Percentiles rank a stretch among this genome's conserved stretches.
Evolutionary conservation across 92 coral and sea anemone genomes (phyloP).

Genomic region (Paragorgia papillata): DNA sequence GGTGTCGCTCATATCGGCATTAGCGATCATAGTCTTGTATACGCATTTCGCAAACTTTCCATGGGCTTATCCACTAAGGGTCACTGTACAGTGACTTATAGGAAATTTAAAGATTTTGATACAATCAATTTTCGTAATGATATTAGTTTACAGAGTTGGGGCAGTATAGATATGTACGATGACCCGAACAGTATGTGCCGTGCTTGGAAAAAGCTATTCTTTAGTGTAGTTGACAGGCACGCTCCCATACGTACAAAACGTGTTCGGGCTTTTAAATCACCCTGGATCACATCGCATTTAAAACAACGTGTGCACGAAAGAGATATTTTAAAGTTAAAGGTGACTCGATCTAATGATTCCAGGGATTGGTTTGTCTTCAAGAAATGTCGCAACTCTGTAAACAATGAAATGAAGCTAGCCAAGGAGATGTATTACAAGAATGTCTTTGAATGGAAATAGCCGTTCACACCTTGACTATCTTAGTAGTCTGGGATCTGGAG

Average conservation of each 20-base stretch:
- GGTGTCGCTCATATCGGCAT: conserved; percentile 51
- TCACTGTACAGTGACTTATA: conserved; percentile 29
- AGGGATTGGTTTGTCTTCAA: no score
- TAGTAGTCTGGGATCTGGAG: no score
- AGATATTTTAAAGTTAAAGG: conserved; percentile 46
- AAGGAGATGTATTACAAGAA: no score
- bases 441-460: not conserved
- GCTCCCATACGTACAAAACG: no score
- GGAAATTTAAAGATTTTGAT: conserved; percentile 47
- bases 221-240: no score
- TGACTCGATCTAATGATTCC: no score
- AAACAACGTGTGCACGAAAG: no score
- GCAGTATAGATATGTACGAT: conserved; percentile 3
- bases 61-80: conserved; percentile 28
- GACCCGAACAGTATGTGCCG: conserved; percentile 68
- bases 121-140: conserved; percentile 41
- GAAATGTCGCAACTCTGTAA: conserved; percentile 39
- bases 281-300: conserved; percentile 49
- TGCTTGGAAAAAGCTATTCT: conserved; percentile 57
- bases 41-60: conserved; percentile 37
- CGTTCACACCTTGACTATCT: no score
- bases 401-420: conserved; percentile 32
- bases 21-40: conserved; percentile 52
- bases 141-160: conserved; percentile 46
- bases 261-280: conserved; percentile 32